These are phyloP conservation scores for Ictalurus punctatus DNA, from an alignment of 2,113 vertebrate genomes.

Conservation along the genomic window DNA sequence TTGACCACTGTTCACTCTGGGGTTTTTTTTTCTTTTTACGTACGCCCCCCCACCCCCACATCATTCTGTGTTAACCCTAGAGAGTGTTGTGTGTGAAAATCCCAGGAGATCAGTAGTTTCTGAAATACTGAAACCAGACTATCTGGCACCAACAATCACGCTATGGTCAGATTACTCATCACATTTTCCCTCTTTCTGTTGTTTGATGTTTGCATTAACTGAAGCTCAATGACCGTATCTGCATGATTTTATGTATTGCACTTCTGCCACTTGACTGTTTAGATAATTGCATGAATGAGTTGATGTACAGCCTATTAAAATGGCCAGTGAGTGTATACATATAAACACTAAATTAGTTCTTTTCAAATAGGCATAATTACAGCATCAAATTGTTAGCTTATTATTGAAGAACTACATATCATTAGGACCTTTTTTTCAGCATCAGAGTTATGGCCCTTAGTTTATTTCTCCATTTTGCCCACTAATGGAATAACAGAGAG, in stretches of 20 bases:
- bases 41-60: background rate
- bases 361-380: background rate
- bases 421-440: background rate
- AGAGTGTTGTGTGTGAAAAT: background rate
- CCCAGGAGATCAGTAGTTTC: background rate
- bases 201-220: background rate
- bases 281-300: no score
- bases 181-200: background rate
- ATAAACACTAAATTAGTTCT: background rate
- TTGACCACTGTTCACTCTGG: background rate
- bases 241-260: background rate
- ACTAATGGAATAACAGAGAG: background rate
- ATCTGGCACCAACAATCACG: background rate
- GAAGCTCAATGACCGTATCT: background rate
- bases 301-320: no score
- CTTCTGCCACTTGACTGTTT: background rate
- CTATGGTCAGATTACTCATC: background rate
- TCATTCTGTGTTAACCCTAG: background rate
- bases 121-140: background rate
- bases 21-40: background rate
- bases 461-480: background rate
- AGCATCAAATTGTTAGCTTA: background rate
- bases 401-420: background rate
- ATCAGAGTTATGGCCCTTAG: background rate
- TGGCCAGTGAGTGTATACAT: background rate